Evolutionary conservation across 1,140 invertebrate genomes (phyloP), one percentile per base, ranked within the genome.

Genomic region (Ceratosolen solmsi): DNA sequence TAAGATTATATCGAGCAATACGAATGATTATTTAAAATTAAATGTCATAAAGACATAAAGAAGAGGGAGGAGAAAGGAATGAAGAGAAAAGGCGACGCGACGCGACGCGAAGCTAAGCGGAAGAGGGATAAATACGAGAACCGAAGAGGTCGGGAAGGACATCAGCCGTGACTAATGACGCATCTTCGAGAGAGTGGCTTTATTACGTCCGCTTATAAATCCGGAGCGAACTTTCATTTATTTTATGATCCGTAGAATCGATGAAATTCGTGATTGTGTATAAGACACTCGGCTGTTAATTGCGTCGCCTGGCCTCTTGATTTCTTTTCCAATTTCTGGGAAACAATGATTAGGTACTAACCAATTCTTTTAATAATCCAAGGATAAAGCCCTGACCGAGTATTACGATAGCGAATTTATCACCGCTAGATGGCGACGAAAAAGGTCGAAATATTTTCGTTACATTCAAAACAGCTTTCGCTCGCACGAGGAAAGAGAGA

Each of bases 121-220:
- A n/a, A 17, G 36, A 63, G 15, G n/a, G 51, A 41, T 15, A 38
- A 20, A 60, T 25, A 38, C 2, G 72, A 11, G 17, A 5, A 58
- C 8, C 1, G 25, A n/a, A 22, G 22, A 36, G n/a, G 38, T 41
- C 5, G 4, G 60, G 58, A 65, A 77, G 58, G 25, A 25, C 74
- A 20, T 56, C 25, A 51, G 75, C 60, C 72, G 56, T 76, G 56
- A 76, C 74, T 63, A 65, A 77, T 54, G 30, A 77, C 58, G 60
- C 38, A 56, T 36, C 7, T 11, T 15, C 68, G n/a, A 27, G 56
- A 30, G 15, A 30, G 38, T 13, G 17, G 60, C 65, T 49, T 65
- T 63, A 49, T 65, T 65, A 65, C 41, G 75, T 77, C 58, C 60
- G 60, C 75, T n/a, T n/a, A 38, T 65, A 51, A 65, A 49, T 77